Base-by-base conservation (phyloP, 2,113 vertebrate species). In the Seriola aureovittata region DNA sequence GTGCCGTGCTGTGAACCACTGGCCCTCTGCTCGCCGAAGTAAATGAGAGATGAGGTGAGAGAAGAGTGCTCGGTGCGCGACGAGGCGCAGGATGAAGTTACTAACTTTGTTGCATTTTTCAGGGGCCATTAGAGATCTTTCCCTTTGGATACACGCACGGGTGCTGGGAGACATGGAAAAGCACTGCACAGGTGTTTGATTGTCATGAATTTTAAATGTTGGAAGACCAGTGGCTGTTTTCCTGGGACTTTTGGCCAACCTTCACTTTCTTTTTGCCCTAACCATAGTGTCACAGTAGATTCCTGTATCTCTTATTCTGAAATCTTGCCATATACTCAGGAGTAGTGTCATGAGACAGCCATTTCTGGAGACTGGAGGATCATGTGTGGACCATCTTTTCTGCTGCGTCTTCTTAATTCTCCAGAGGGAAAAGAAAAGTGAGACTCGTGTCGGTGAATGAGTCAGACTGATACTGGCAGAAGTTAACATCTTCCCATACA, bases 181-280 rank as follows among this genome's bases (percentile, higher is more conserved):
- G 89, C 90, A 88, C 88, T 89, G 90, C 42, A 57, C 84, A 93
- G 84, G 85, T 91, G 81, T 87, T 89, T 91, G 90, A 85, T 84
- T 71, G 71, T 74, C 89, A 87, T 91, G 65, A 85, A 92, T 92
- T 79, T 81, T 91, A 71, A 69, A 92, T 88, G 69, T 57, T 52
- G 60, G 6, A 57, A 77, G 52, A 42, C 73, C 81, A 17, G 8
- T 21, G 50, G 29, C 68, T 73, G 54, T 73, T 72, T 58, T 29
- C 11, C 32, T 69, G 60, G 42, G 36, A 44, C 46, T 82, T 60
- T 10, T 57, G 32, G 57, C 32, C 59, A 60, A 34, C 48, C 25
- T 65, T 42, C 77, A 59, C 67, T 34, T 76, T 58, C 36, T 71
- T 65, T 19, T 6, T 17, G 14, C 19, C 9, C 57, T 32, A 16